Conservation (phyloP, 2,888 invertebrate species). For the Drosophila parthenogenetica region DNA sequence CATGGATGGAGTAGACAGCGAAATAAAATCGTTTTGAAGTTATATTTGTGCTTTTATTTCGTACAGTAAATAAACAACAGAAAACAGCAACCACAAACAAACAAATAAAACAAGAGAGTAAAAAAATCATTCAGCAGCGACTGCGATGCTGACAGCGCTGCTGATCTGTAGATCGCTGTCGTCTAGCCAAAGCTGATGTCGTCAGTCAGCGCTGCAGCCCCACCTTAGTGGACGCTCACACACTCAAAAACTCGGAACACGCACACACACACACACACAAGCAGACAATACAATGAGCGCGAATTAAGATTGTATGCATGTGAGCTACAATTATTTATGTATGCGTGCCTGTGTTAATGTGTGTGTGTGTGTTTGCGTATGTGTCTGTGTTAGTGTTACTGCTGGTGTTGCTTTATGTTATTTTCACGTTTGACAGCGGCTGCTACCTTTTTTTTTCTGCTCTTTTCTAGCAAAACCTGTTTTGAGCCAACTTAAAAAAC, state of each 20-base stretch:
- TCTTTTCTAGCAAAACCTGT: slow-evolving; percentile 63
- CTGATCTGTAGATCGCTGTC: slow-evolving; percentile 50
- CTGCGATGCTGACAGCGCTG: slow-evolving; percentile 50
- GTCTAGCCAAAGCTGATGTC: slow-evolving; percentile 47
- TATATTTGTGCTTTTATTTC: slow-evolving; percentile 9
- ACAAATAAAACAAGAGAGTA: slow-evolving; percentile 37
- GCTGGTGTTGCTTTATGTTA: slow-evolving; percentile 43
- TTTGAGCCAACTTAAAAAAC: slow-evolving; percentile 53
- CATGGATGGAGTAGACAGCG: slow-evolving; percentile 25
- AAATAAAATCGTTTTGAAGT: slow-evolving; percentile 10
- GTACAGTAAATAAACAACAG: slow-evolving; percentile 24
- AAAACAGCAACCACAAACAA: slow-evolving; percentile 14
- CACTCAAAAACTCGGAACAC: not conserved
- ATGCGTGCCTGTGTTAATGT: slow-evolving; percentile 23
- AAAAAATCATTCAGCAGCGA: slow-evolving; percentile 3
- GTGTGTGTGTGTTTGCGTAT: slow-evolving; percentile 31
- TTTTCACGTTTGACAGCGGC: slow-evolving; percentile 55
- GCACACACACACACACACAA: slow-evolving; percentile 9
- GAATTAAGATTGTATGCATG: slow-evolving; percentile 44
- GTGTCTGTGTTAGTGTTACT: slow-evolving; percentile 16
- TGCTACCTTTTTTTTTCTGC: slow-evolving; percentile 40
- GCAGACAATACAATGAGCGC: slow-evolving; percentile 45
- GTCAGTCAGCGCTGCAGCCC: slow-evolving; percentile 58
- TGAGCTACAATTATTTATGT: slow-evolving; percentile 51
- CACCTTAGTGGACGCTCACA: slow-evolving; percentile 60